Base-by-base conservation (phyloP, 2,888 invertebrate species). In the Hylaea fasciaria region DNA sequence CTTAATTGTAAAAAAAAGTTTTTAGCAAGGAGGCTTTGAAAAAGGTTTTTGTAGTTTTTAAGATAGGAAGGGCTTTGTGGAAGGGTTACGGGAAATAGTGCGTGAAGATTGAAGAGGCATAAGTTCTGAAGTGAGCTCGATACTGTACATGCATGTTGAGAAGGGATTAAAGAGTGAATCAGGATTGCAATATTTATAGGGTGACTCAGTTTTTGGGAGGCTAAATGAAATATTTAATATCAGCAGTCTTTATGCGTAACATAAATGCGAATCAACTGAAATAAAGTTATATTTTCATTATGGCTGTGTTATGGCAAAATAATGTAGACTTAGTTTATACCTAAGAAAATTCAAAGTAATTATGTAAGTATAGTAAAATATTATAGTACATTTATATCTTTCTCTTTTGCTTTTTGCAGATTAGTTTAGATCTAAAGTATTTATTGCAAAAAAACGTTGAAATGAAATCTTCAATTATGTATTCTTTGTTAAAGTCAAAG, bases 51-150 rank as follows among this genome's bases (percentile, higher is more conserved):
- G 37, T 55, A 5, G 45, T 17, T 22, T 1, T 14, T 13, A 13
- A 28, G 46, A 44, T 35, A 55, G 50, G 10, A 37, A 40, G 59
- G 45, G 4, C 46, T 46, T 50, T 35, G 22, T 40, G 56, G 69
- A 73, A 74, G 76, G 78, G 80, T 74, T 76, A 69, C 64, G 68
- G 76, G 78, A 77, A 82, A 82, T 82, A 81, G 82, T 72, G 80
- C 81, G 80, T 78, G 71, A 78, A 78, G 63, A 76, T 80, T 75
- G 76, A 66, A 78, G 76, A 74, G 78, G 81, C 81, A 76, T 77
- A 78, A 75, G 81, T 74, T 75, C 68, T 69, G 69, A 72, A 74
- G 70, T 66, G 69, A 65, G 57, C 70, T 67, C 66, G 69, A 71
- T 76, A 62, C 62, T 66, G 57, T 57, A 57, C 57, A 59, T 60